Conservation (phyloP, 2,797 vertebrate genomes). For the Rallus crepitans region DNA sequence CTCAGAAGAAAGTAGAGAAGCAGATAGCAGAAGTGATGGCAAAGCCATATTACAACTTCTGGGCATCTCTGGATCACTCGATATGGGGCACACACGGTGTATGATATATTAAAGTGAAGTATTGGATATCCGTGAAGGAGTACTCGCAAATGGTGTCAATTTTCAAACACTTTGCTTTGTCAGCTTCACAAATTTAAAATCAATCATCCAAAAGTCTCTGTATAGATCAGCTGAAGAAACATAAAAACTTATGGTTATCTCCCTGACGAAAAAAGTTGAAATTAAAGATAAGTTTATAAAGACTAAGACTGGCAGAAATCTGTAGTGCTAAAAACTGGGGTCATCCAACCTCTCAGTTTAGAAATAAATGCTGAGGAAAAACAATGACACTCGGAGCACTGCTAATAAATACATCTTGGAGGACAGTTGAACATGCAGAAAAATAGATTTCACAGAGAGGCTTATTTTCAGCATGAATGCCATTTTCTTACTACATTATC, state of each 20-base stretch:
- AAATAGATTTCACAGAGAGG: conserved; percentile 13
- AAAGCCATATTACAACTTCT: background rate
- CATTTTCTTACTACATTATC: conserved; percentile 27
- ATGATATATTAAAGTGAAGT: conserved; percentile 61
- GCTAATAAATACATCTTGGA: conserved; percentile 36
- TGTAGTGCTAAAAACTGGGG: background rate
- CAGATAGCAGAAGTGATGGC: background rate
- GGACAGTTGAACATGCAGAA: background rate
- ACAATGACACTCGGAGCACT: background rate
- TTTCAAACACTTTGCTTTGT: conserved; percentile 72
- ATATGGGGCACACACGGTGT: background rate
- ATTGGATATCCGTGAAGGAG: conserved; percentile 65
- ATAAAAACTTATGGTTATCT: conserved; percentile 40
- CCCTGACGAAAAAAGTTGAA: conserved; percentile 12
- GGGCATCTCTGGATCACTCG: background rate
- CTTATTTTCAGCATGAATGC: conserved; percentile 39
- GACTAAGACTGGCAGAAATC: background rate
- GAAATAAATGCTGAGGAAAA: conserved; percentile 28
- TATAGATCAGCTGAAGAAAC: conserved; percentile 50
- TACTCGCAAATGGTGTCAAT: conserved; percentile 62
- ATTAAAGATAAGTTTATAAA: conserved; percentile 44
- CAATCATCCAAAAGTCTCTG: conserved; percentile 60
- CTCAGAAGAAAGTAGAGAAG: background rate
- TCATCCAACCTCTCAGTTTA: background rate
- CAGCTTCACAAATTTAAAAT: conserved; percentile 73